These are phyloP conservation scores for Hormaphis cornu DNA, from an alignment of 1,140 invertebrate genomes.

Conservation along the genomic window DNA sequence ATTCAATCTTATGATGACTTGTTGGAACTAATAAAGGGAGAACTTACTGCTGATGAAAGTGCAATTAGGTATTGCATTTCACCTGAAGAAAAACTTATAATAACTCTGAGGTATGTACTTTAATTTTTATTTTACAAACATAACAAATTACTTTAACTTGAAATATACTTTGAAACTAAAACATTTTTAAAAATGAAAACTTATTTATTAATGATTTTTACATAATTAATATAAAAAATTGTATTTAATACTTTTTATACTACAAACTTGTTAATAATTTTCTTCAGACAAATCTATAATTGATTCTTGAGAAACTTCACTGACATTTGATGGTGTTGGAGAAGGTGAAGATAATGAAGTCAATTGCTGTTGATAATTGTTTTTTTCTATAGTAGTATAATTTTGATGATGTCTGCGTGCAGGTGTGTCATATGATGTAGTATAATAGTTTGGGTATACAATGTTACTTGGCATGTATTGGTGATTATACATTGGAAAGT, in stretches of 20 bases:
- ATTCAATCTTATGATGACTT: conserved; percentile 16
- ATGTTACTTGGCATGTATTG: not conserved
- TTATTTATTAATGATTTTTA: not conserved
- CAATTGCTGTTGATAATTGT: not conserved
- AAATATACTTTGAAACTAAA: not conserved
- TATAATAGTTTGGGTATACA: not conserved
- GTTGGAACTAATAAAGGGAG: not conserved
- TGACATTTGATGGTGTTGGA: not conserved
- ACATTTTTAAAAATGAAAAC: not conserved
- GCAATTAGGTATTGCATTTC: conserved; percentile 1
- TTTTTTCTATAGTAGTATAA: not conserved
- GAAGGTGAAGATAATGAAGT: conserved; percentile 6
- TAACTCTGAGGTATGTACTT: not conserved
- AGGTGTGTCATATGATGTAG: not conserved
- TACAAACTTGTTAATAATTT: not conserved
- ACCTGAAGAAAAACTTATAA: conserved; percentile 7
- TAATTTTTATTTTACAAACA: not conserved
- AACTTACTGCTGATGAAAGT: not conserved
- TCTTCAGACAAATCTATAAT: not conserved
- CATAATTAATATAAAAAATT: not conserved
- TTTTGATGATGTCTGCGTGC: not conserved
- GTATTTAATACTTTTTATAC: not conserved
- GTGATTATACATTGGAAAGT: not conserved
- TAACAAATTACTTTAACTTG: not conserved
- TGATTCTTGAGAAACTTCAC: not conserved